Conservation (phyloP, 2,888 invertebrate genomes). For the Creontiades dilutus region DNA sequence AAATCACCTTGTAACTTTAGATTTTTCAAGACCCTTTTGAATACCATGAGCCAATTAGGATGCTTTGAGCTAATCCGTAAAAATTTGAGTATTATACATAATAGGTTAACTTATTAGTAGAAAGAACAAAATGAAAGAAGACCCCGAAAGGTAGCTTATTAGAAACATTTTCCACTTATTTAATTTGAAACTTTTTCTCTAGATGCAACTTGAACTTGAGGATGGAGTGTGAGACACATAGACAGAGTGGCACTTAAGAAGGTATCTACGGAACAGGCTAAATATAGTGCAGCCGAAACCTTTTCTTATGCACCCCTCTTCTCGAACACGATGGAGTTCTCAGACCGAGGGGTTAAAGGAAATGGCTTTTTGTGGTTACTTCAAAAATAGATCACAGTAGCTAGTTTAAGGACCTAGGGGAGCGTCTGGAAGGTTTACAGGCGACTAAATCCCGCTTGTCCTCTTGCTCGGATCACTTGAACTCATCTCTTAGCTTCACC, state of each 20-base stretch:
- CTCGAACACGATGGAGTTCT: conserved; percentile 34
- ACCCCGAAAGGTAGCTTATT: not conserved
- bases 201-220: conserved; percentile 3
- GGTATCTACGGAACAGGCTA: conserved; percentile 29
- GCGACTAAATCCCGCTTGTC: not conserved
- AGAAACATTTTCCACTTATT: not conserved
- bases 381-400: conserved; percentile 56
- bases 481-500: not conserved
- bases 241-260: conserved; percentile 8
- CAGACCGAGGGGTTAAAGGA: conserved; percentile 51
- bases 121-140: too few relatives aligned
- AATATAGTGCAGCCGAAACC: conserved; percentile 42
- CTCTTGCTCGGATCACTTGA: not conserved
- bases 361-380: conserved; percentile 59
- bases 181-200: not conserved
- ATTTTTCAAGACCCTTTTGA: too few relatives aligned
- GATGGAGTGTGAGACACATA: not conserved
- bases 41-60: too few relatives aligned
- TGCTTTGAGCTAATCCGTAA: too few relatives aligned
- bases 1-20: too few relatives aligned
- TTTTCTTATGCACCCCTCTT: conserved; percentile 16
- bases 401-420: not conserved
- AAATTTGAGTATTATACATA: too few relatives aligned
- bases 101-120: not conserved
- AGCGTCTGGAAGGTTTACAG: conserved; percentile 36